Conservation (phyloP, 2,888 invertebrate genomes). For the Polylopha cassiicola region DNA sequence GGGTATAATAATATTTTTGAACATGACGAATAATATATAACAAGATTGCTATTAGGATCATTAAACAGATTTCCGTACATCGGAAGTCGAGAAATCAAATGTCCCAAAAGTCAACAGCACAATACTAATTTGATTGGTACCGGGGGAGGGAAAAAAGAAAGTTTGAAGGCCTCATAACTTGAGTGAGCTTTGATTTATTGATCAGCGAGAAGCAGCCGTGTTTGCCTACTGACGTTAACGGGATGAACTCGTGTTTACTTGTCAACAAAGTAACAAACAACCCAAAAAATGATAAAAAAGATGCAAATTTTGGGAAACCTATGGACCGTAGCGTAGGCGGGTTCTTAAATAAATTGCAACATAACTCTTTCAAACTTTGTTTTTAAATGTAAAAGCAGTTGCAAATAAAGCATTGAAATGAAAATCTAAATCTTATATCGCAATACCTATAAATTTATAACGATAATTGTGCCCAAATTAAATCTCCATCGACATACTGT, state of each 20-base stretch:
- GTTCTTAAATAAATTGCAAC: no score
- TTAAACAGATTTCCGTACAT: slow-evolving; percentile 2
- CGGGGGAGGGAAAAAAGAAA: slow-evolving; percentile 28
- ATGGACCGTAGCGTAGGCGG: no score
- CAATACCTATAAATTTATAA: no score
- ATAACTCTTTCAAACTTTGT: no score
- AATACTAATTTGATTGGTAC: slow-evolving; percentile 33
- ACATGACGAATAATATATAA: background rate
- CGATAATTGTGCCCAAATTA: no score
- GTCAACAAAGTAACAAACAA: slow-evolving; percentile 5
- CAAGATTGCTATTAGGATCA: background rate
- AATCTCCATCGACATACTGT: no score
- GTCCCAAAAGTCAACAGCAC: slow-evolving; percentile 21
- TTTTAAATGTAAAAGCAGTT: no score
- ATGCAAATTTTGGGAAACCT: background rate
- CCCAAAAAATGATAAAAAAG: background rate
- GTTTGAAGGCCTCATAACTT: slow-evolving; percentile 35
- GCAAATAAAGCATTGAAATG: no score
- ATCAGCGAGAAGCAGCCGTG: slow-evolving; percentile 26
- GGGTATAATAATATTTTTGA: no score
- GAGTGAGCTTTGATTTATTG: slow-evolving; percentile 37
- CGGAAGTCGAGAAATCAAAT: slow-evolving; percentile 23
- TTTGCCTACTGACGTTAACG: slow-evolving; percentile 17
- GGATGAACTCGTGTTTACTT: slow-evolving; percentile 7
- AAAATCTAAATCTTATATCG: no score